Conservation (phyloP, 1,140 invertebrate species). For the Campoletis sonorensis region DNA sequence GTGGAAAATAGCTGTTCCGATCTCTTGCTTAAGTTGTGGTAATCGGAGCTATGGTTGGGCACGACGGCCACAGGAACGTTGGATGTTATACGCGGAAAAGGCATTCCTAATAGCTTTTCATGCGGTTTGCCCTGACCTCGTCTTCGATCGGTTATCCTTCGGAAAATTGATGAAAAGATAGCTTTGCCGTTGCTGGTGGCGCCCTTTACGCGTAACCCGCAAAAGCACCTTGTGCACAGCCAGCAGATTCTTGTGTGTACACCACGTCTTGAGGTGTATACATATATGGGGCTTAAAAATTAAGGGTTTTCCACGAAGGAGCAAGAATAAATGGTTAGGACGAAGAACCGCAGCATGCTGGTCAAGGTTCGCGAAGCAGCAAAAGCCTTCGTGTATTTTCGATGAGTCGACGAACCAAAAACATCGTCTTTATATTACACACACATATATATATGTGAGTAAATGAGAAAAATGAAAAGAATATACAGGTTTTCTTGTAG, state of each 20-base stretch:
- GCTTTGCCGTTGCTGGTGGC: background rate
- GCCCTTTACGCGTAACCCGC: background rate
- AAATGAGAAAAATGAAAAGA: conserved; percentile 2
- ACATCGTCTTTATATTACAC: background rate
- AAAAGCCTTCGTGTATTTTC: background rate
- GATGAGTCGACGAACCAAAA: background rate
- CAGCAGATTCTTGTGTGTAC: background rate
- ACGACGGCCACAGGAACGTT: background rate
- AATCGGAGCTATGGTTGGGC: background rate
- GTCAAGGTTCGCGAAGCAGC: background rate
- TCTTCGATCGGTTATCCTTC: conserved; percentile 42
- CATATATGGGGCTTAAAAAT: background rate
- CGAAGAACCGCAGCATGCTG: conserved; percentile 1
- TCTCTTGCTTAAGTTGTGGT: background rate
- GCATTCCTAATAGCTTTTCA: background rate
- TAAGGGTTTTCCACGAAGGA: background rate
- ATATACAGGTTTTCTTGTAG: conserved; percentile 6
- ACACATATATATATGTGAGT: too few species aligned
- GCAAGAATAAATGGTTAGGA: background rate
- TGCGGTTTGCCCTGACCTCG: conserved; percentile 31
- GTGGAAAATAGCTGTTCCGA: background rate
- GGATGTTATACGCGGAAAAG: background rate
- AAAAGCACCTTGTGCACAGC: background rate
- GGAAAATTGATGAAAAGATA: conserved; percentile 50
- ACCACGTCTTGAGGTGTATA: background rate